Conservation (phyloP, 2,888 invertebrate genomes). For the Latrodectus elegans region DNA sequence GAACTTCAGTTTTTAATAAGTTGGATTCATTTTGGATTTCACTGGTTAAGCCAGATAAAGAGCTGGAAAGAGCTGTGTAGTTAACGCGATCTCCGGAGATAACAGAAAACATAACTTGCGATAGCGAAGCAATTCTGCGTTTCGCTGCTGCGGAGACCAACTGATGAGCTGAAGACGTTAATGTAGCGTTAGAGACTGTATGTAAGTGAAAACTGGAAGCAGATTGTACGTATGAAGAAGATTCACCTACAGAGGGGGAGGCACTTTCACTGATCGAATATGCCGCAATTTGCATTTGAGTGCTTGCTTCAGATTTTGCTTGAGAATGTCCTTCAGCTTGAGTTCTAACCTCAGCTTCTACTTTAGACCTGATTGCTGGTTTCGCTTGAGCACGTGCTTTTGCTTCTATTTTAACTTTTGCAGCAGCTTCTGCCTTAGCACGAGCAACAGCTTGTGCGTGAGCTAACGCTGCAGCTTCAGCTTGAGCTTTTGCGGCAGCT, state of each 20-base stretch:
- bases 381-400: not conserved
- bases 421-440: not conserved
- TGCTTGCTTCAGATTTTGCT: not conserved
- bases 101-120: not conserved
- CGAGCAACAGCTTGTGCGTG: not conserved
- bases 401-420: not conserved
- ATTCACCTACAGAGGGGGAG: not conserved
- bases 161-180: conserved; percentile 14
- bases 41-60: conserved; percentile 16
- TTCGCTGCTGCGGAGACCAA: conserved; percentile 38
- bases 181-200: not conserved
- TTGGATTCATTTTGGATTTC: conserved; percentile 1
- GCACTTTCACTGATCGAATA: not conserved
- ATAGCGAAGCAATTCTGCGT: conserved; percentile 15
- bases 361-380: not conserved
- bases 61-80: conserved; percentile 13
- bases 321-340: not conserved
- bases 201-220: not conserved
- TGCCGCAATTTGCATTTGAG: no score
- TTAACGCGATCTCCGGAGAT: conserved; percentile 15
- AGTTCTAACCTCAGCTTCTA: no score
- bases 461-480: not conserved
- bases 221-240: not conserved
- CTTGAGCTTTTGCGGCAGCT: not conserved
- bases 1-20: conserved; percentile 23